Base-by-base conservation (phyloP, 2,797 vertebrate genomes). In the Centropyge bicolor region DNA sequence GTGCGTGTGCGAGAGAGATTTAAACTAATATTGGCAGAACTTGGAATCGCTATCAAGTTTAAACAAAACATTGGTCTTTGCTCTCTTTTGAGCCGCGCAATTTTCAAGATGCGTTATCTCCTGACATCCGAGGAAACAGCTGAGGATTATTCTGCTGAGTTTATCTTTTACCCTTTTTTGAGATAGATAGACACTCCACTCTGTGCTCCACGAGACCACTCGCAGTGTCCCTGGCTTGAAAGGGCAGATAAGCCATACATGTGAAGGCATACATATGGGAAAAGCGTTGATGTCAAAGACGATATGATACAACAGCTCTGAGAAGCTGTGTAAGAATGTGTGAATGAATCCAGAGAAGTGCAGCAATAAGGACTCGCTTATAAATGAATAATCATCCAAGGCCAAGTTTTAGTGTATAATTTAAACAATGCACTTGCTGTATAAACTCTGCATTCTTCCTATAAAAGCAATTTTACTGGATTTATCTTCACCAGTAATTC, bases 111-210 rank as follows among this genome's bases (percentile, higher is more conserved):
- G 51, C 46, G 38, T 75, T 75, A 76, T 90, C 78, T 80, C 46
- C 76, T 70, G 78, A 86, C 74, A 76, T 80, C 84, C 35, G 49
- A 84, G 72, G 70, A 72, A 86, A 70, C 8, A 35, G 46, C 62
- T n/a, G 69, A 41, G 77, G 73, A 77, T 79, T 74, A 81, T 86
- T 80, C 59, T 52, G 74, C 60, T 2, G 71, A 76, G 76, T 87
- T 91, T 83, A 85, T 84, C 78, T 85, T 31, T 74, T 82, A 62
- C 70, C 70, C 82, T 86, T 90, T 86, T 90, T 82, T 6, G 77
- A 84, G 77, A 81, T 59, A 57, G 24, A 64, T 41, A 52, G 77
- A 74, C 84, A 38, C 66, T 82, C 49, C 14, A 68, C 77, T 77
- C 71, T 79, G 49, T 27, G 54, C 73, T 82, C 78, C 56, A 66